phyloP scores from a whole-genome alignment of 1,140 invertebrate species.

The Eupristina koningsbergeri region DNA sequence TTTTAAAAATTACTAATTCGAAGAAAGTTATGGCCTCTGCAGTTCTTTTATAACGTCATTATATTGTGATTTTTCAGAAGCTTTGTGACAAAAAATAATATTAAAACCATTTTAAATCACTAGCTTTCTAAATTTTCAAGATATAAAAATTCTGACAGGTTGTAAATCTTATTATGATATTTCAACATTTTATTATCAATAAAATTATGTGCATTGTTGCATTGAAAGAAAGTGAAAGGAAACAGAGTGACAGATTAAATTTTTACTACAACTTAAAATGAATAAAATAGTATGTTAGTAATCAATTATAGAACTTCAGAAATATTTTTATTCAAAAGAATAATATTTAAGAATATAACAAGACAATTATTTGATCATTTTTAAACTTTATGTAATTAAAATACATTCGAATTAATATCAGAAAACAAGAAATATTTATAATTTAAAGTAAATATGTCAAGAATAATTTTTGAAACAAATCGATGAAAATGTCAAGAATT shows the following conservation, averaged over 20 bases:
- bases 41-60: neutral
- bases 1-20: neutral
- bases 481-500: too few species aligned
- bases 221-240: neutral
- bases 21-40: neutral
- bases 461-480: too few species aligned
- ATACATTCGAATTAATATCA: too few species aligned
- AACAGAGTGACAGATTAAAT: neutral
- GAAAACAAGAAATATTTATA: too few species aligned
- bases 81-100: neutral
- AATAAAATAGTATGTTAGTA: too few species aligned
- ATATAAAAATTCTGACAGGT: neutral
- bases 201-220: neutral
- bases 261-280: neutral
- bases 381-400: too few species aligned
- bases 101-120: neutral
- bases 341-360: too few species aligned
- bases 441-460: too few species aligned
- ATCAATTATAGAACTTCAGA: too few species aligned
- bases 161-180: neutral
- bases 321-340: too few species aligned
- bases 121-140: neutral
- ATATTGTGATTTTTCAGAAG: neutral
- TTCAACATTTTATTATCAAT: neutral
- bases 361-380: too few species aligned